A percentile compares a stretch with the other conserved stretches of the same genome.
phyloP scores from a whole-genome alignment of 2,888 invertebrate species.

The Sinotaia quadrata region DNA sequence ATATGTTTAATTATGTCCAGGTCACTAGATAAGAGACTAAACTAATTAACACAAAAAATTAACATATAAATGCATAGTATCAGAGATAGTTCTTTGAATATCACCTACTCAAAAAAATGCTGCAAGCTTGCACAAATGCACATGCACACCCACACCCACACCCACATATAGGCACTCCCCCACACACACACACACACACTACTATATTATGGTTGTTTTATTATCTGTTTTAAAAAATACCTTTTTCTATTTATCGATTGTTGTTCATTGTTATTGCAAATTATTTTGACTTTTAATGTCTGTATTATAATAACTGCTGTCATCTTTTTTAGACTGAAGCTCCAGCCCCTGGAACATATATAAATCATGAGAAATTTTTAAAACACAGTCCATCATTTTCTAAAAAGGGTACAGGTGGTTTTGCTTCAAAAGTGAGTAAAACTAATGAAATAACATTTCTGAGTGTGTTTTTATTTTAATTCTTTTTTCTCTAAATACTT shows the following conservation, averaged over 20 bases:
- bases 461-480: too few species aligned
- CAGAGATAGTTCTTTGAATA: too few species aligned
- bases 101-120: not conserved
- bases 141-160: not conserved
- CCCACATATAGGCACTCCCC: not conserved
- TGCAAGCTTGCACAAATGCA: not conserved
- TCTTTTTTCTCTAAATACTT: too few species aligned
- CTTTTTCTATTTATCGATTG: not conserved
- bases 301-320: not conserved
- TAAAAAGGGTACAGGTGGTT: slow-evolving; percentile 70
- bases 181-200: not conserved
- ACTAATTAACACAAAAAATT: too few species aligned
- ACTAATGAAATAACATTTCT: too few species aligned
- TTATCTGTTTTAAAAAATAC: not conserved
- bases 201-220: too few species aligned
- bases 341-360: slow-evolving; percentile 70
- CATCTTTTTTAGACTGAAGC: slow-evolving; percentile 61
- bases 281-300: not conserved
- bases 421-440: slow-evolving; percentile 67
- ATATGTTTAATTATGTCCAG: too few species aligned
- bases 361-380: slow-evolving; percentile 50
- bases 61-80: too few species aligned
- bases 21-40: too few species aligned
- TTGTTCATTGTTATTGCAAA: not conserved
- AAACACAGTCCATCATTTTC: slow-evolving; percentile 62